Evolutionary conservation across 2,797 vertebrate species (phyloP).

Genomic region (Lophius americanus): DNA sequence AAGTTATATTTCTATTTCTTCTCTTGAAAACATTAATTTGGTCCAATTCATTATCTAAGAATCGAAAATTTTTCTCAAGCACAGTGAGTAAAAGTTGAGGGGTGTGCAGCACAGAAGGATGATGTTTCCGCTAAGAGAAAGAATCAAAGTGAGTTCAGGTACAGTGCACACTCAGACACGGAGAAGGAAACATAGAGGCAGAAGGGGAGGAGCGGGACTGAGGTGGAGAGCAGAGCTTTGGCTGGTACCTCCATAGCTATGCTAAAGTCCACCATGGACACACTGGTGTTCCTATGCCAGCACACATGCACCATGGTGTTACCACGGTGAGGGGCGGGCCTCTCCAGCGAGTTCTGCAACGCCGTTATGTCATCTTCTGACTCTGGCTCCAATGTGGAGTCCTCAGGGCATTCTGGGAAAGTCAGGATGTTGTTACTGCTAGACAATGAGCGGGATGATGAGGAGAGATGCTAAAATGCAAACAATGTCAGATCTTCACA

Average conservation of each 20-base stretch:
- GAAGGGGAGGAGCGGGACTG: slow-evolving; percentile 70
- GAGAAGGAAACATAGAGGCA: slow-evolving; percentile 53
- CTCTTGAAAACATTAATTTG: too few species aligned
- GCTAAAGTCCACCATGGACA: slow-evolving; percentile 99
- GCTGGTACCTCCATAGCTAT: slow-evolving; percentile 94
- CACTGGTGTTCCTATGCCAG: slow-evolving; percentile 99
- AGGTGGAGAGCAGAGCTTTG: slow-evolving; percentile 60
- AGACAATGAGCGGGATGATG: slow-evolving; percentile 49
- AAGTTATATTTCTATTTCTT: too few species aligned
- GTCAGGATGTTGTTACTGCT: slow-evolving; percentile 77
- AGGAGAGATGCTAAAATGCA: slow-evolving; percentile 55
- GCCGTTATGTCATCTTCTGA: slow-evolving; percentile 93
- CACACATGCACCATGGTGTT: slow-evolving; percentile 99
- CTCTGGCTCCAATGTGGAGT: slow-evolving; percentile 90
- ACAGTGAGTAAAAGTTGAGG: not conserved
- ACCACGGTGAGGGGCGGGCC: slow-evolving; percentile 91
- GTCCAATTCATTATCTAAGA: too few species aligned
- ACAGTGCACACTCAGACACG: slow-evolving; percentile 62
- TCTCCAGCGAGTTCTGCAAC: slow-evolving; percentile 88
- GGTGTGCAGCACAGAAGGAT: slow-evolving; percentile 49
- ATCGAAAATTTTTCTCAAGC: not conserved
- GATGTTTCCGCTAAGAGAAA: slow-evolving; percentile 60
- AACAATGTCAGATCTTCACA: slow-evolving; percentile 55
- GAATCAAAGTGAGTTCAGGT: slow-evolving; percentile 53
- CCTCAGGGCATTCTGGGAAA: slow-evolving; percentile 92